These are phyloP conservation scores for Sinocyclocheilus grahami DNA, from an alignment of 2,113 vertebrate genomes.

Conservation along the genomic window DNA sequence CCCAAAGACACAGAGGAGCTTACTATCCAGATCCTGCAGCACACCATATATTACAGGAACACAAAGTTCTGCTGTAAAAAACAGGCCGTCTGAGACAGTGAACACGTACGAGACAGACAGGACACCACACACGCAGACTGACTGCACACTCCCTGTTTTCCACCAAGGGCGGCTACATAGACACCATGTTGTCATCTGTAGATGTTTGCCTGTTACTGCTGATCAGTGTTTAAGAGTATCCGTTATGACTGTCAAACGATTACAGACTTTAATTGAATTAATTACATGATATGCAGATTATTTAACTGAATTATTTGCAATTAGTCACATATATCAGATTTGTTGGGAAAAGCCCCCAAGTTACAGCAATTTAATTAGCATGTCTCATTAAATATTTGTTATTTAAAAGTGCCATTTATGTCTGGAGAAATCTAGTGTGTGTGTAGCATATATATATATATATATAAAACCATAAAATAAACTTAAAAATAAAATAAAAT, in stretches of 20 bases:
- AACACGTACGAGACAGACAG: constrained; percentile 1
- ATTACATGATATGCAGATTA: neutral
- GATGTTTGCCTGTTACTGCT: neutral
- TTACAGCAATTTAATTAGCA: neutral
- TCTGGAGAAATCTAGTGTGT: no score
- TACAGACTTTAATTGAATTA: neutral
- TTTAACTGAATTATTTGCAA: neutral
- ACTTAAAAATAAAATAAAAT: no score
- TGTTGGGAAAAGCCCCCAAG: neutral
- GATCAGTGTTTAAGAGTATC: neutral
- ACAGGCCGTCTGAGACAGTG: neutral
- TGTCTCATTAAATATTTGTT: neutral
- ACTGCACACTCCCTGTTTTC: neutral
- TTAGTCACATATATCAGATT: neutral
- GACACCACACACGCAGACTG: neutral
- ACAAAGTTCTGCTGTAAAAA: neutral
- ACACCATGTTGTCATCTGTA: neutral
- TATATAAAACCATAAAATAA: no score
- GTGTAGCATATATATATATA: no score
- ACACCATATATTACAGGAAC: neutral
- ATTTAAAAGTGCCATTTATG: neutral
- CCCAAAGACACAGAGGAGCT: neutral
- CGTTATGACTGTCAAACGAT: neutral
- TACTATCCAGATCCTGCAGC: neutral
- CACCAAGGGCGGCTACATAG: neutral